Conservation (phyloP, 1,140 invertebrate species). For the Anthonomus grandis region DNA sequence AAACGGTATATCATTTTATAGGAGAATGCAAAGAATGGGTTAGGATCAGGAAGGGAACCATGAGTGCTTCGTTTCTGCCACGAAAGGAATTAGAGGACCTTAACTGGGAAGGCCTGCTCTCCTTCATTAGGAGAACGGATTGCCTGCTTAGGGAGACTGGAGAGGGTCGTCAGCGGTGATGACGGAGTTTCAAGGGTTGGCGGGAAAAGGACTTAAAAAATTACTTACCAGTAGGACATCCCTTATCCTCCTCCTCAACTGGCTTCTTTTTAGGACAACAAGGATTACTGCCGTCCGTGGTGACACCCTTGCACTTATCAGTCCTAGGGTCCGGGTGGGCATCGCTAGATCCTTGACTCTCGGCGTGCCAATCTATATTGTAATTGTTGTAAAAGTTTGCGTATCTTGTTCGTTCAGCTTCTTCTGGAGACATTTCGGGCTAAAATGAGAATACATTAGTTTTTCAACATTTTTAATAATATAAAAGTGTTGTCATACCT, state of each 20-base stretch:
- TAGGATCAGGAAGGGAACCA: too few relatives aligned
- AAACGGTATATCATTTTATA: too few relatives aligned
- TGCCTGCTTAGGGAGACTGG: too few relatives aligned
- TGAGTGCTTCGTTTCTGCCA: too few relatives aligned
- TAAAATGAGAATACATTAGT: not conserved
- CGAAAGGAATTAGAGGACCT: too few relatives aligned
- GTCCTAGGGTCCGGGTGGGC: slow-evolving; percentile 11
- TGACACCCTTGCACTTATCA: slow-evolving; percentile 25
- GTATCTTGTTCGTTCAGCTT: slow-evolving; percentile 29
- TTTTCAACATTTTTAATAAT: not conserved
- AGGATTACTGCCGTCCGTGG: slow-evolving; percentile 37
- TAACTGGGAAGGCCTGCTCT: too few relatives aligned
- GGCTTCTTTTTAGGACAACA: slow-evolving; percentile 26
- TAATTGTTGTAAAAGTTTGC: slow-evolving; percentile 43
- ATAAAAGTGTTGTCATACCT: slow-evolving; percentile 3
- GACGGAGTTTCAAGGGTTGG: too few relatives aligned
- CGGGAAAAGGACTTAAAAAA: too few relatives aligned
- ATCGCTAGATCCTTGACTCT: slow-evolving; percentile 7
- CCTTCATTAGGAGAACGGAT: too few relatives aligned
- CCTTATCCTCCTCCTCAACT: slow-evolving; percentile 15
- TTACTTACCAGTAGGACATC: slow-evolving; percentile 33
- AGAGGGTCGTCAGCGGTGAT: too few relatives aligned
- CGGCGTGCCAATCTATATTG: slow-evolving; percentile 38
- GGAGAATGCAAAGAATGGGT: too few relatives aligned
- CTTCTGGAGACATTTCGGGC: slow-evolving; percentile 15